Conservation (phyloP, 35 echinoderm and acorn worm species). For the Eucidaris tribuloides region DNA sequence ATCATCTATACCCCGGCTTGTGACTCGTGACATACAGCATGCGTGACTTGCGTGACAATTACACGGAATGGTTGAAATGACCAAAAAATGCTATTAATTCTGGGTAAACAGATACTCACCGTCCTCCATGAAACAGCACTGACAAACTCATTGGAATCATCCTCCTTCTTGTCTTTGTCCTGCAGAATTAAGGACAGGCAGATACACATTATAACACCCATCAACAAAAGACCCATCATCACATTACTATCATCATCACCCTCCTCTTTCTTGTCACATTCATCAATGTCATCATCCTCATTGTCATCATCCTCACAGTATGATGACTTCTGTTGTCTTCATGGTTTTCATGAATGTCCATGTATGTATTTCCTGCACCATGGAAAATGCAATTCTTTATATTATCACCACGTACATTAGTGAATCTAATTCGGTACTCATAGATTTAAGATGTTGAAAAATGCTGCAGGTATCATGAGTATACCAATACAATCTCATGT, state of each 20-base stretch:
- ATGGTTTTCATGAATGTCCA: background rate
- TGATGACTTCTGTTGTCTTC: background rate
- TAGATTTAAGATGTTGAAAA: no score
- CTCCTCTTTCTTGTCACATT: background rate
- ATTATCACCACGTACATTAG: no score
- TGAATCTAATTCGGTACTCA: no score
- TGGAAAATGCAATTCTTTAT: no score
- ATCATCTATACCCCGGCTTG: no score
- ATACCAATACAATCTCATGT: no score
- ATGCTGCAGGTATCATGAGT: no score
- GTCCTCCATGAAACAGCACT: constrained; percentile 99
- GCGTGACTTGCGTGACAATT: no score
- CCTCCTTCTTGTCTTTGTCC: constrained; percentile 98
- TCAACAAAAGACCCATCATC: background rate
- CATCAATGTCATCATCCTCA: background rate
- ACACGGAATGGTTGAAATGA: no score
- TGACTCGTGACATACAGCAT: no score
- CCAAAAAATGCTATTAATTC: no score
- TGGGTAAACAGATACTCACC: constrained; percentile 58
- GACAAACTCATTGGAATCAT: constrained; percentile 98
- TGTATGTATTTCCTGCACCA: background rate
- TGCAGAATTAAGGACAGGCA: constrained; percentile 5
- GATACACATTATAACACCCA: background rate
- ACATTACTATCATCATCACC: background rate
- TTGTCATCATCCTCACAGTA: background rate